Evolutionary conservation across 2,113 vertebrate species (phyloP), one percentile per base, ranked within the genome.

Genomic region (Archilochus colubris): DNA sequence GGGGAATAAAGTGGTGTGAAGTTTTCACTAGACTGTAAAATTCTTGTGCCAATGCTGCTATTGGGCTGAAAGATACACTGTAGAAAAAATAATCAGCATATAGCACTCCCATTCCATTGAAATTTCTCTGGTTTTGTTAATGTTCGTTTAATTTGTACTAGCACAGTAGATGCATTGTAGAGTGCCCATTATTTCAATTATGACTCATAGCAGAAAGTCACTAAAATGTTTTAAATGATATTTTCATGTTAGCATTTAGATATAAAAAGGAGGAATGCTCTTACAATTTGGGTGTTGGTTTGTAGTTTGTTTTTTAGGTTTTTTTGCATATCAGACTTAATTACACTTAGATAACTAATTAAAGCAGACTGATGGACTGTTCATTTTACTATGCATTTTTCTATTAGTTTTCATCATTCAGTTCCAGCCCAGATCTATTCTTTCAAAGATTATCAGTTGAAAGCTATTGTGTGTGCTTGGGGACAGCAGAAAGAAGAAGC

Each of bases 121-220:
- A 69, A 86, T 89, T 30, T 80, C 24, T 87, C 63, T 85, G 31
- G 2, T 73, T 94, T 94, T 94, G 70, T 59, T 97, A 93, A 84
- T 76, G 64, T 67, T 95, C 94, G 59, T 59, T 86, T 93, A 91
- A 91, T 91, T 43, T 89, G 63, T 85, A 76, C 53, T 83, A 82
- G 36, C 21, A 40, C 19, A 84, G 69, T 76, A 85, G 84, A 63
- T 53, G 23, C 33, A 46, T 55, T 91, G 43, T 43, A 63, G 46
- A 94, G 59, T n/a, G 93, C 77, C 51, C n/a, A 77, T 79, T 83
- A 74, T 18, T 67, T 89, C 75, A 91, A 89, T 93, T 91, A 88
- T 63, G 48, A 77, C 33, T 73, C 43, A 62, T 76, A 89, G 91
- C 58, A 82, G 43, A 74, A 93, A 81, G 38, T 67, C 21, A 63